Conservation (phyloP, 2,113 vertebrate species). For the Jacana jacana region DNA sequence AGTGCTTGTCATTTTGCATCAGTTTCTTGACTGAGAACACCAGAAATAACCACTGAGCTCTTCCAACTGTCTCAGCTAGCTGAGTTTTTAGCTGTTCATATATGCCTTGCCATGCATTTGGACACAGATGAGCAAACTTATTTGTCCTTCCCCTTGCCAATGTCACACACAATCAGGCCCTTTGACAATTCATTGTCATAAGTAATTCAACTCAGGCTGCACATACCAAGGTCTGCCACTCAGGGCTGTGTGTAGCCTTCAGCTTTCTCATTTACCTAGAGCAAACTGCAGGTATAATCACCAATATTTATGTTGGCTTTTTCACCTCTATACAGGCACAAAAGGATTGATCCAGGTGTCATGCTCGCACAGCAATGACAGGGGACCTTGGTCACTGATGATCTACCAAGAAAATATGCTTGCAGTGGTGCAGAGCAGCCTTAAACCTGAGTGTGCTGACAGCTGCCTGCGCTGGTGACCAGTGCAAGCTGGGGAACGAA, state of each 20-base stretch:
- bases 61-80: neutral
- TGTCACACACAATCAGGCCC: neutral
- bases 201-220: neutral
- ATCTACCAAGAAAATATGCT: neutral
- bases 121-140: neutral
- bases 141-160: neutral
- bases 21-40: neutral
- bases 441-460: neutral
- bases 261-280: neutral
- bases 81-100: neutral
- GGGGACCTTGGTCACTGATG: neutral
- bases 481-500: neutral
- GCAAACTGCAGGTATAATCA: neutral
- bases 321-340: neutral
- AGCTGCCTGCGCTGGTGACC: neutral
- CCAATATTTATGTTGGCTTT: neutral
- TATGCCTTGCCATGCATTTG: neutral
- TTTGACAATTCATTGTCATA: neutral
- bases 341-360: neutral
- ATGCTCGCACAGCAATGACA: neutral
- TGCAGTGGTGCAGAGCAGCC: neutral
- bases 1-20: conserved; percentile 25
- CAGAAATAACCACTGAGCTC: neutral
- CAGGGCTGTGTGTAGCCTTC: neutral
- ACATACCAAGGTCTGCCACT: neutral